A percentile compares a stretch with the other conserved stretches of the same genome.
phyloP scores from a whole-genome alignment of 2,797 vertebrate species.

The Aplochiton taeniatus region DNA sequence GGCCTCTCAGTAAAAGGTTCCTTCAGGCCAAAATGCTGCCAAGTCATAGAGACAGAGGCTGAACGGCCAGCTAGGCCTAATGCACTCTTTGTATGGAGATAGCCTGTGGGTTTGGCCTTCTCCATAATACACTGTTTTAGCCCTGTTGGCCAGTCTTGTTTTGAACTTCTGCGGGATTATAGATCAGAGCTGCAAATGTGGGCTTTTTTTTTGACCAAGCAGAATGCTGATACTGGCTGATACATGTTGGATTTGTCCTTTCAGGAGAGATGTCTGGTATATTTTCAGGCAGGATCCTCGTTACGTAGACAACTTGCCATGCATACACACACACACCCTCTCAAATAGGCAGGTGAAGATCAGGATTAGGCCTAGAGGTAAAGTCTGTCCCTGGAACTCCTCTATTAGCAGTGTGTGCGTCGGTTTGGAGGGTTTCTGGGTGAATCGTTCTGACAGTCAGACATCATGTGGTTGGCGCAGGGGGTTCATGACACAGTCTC shows the following conservation, averaged over 20 bases:
- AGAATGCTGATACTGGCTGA: no score
- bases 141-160: no score
- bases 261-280: no score
- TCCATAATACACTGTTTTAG: no score
- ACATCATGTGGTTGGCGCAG: slow-evolving; percentile 39
- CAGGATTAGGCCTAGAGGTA: neutral
- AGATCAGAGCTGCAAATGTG: no score
- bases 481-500: slow-evolving; percentile 34
- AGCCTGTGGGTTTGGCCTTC: no score
- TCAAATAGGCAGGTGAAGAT: neutral
- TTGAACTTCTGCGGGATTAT: no score
- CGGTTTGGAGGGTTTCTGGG: slow-evolving; percentile 6
- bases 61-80: slow-evolving; percentile 22
- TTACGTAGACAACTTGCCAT: no score
- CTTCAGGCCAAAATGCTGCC: slow-evolving; percentile 61
- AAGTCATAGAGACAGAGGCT: slow-evolving; percentile 58
- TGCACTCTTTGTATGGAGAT: slow-evolving; percentile 13
- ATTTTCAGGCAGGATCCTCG: no score
- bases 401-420: neutral
- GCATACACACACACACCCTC: no score
- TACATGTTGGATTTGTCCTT: no score
- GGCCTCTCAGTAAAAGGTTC: slow-evolving; percentile 59
- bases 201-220: no score
- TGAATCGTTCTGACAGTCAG: slow-evolving; percentile 29
- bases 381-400: neutral